A percentile compares a stretch with the other conserved stretches of the same genome.
Conservation (phyloP, 2,888 invertebrate genomes). For the Nemapogon koenigi region DNA sequence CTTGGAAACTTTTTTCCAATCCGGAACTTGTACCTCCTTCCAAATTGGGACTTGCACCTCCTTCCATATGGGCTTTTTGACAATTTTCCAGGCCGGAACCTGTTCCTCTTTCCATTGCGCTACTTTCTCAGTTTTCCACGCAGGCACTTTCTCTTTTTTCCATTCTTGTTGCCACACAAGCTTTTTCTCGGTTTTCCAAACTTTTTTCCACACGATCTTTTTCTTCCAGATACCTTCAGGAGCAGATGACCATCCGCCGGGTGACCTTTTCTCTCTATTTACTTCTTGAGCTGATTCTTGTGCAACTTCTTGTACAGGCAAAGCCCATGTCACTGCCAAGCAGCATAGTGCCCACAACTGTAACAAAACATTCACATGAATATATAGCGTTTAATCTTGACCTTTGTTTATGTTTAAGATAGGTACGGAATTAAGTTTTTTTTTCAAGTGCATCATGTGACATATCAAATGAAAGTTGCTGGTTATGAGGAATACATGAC, state of each 20-base stretch:
- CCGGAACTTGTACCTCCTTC: conserved; percentile 71
- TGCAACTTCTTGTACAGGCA: conserved; percentile 34
- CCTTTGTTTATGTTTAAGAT: too few species aligned
- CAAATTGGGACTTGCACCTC: conserved; percentile 74
- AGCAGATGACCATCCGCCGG: conserved; percentile 60
- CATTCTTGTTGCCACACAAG: conserved; percentile 75
- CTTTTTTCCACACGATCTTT: conserved; percentile 83
- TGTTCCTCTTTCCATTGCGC: conserved; percentile 79
- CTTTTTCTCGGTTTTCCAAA: conserved; percentile 81
- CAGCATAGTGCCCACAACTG: conserved; percentile 68
- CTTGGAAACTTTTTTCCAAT: conserved; percentile 68
- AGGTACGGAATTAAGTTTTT: too few species aligned
- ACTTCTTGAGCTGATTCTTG: conserved; percentile 28
- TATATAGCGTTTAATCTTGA: not conserved
- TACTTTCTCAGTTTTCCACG: conserved; percentile 82
- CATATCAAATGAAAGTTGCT: too few species aligned
- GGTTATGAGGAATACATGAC: too few species aligned
- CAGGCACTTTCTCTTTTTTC: conserved; percentile 76
- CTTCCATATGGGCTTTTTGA: conserved; percentile 74
- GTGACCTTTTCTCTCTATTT: conserved; percentile 62
- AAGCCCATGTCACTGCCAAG: conserved; percentile 48
- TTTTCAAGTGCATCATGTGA: too few species aligned
- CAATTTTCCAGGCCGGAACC: conserved; percentile 74
- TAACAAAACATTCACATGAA: conserved; percentile 25
- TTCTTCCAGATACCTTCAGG: conserved; percentile 81